These are phyloP conservation scores for Deilephila elpenor DNA, from an alignment of 2,888 invertebrate species.

Conservation along the genomic window DNA sequence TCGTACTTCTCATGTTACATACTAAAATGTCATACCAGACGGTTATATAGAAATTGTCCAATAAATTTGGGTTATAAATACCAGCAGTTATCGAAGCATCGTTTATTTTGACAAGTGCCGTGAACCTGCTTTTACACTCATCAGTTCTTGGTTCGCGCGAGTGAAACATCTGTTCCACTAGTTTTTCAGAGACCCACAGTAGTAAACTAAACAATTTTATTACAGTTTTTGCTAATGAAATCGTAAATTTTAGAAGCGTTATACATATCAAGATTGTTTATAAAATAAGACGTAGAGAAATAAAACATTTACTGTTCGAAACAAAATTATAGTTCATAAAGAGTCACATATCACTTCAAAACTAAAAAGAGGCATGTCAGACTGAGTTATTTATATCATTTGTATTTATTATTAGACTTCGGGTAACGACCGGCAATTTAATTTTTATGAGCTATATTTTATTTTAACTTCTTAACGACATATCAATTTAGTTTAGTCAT, in stretches of 20 bases:
- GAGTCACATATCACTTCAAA: background rate
- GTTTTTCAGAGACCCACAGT: background rate
- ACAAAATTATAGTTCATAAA: background rate
- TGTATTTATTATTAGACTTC: too few relatives aligned
- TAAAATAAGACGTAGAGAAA: background rate
- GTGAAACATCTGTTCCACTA: background rate
- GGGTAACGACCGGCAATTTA: too few relatives aligned
- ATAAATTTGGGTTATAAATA: background rate
- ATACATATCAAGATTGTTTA: background rate
- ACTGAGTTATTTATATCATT: too few relatives aligned
- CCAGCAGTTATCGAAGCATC: background rate
- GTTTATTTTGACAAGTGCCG: constrained; percentile 12
- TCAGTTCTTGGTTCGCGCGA: background rate
- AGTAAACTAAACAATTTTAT: constrained; percentile 7
- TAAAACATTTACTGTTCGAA: background rate
- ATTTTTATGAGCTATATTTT: too few relatives aligned
- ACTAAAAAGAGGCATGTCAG: too few relatives aligned
- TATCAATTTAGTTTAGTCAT: too few relatives aligned
- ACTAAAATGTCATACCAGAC: too few relatives aligned
- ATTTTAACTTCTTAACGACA: too few relatives aligned
- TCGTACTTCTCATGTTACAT: too few relatives aligned
- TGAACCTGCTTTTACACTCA: constrained; percentile 8
- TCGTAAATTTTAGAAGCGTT: background rate
- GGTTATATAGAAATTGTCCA: background rate
- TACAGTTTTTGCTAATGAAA: background rate